Evolutionary conservation across 1,140 invertebrate genomes (phyloP).

Genomic region (Micrasema minimum): DNA sequence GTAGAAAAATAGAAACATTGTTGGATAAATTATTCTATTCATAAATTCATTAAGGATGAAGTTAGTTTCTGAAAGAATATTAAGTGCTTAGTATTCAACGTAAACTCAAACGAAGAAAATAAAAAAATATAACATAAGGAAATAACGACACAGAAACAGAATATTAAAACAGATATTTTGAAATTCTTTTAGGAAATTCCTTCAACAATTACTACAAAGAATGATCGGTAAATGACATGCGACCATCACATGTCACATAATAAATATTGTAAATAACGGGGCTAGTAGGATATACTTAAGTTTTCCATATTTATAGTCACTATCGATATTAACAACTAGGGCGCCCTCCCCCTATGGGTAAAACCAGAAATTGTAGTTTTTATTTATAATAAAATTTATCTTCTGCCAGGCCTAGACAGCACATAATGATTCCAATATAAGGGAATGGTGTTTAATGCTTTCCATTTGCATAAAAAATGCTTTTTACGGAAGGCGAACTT

Average conservation of each 20-base stretch:
- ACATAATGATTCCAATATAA: constrained; percentile 21
- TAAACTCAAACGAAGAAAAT: too few species aligned
- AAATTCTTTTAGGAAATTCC: too few species aligned
- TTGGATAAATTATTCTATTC: too few species aligned
- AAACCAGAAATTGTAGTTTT: constrained; percentile 9
- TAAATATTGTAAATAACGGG: constrained; percentile 1
- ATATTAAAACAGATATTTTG: too few species aligned
- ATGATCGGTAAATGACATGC: constrained; percentile 7
- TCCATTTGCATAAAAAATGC: constrained; percentile 51
- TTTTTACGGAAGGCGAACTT: constrained; percentile 28
- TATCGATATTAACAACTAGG: constrained; percentile 13
- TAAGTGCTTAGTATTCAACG: too few species aligned
- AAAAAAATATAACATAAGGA: too few species aligned
- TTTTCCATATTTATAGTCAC: background rate
- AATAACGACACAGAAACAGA: too few species aligned
- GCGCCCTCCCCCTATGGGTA: background rate
- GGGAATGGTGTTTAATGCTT: constrained; percentile 50
- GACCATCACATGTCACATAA: background rate
- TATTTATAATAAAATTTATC: constrained; percentile 33
- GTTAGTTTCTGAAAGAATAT: too few species aligned
- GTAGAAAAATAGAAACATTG: too few species aligned
- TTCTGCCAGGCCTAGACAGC: constrained; percentile 20
- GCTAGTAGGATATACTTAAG: background rate
- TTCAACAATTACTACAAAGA: background rate
- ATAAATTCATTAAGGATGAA: too few species aligned